Conservation (phyloP, 1,140 invertebrate genomes). For the Laupala kohalensis region DNA sequence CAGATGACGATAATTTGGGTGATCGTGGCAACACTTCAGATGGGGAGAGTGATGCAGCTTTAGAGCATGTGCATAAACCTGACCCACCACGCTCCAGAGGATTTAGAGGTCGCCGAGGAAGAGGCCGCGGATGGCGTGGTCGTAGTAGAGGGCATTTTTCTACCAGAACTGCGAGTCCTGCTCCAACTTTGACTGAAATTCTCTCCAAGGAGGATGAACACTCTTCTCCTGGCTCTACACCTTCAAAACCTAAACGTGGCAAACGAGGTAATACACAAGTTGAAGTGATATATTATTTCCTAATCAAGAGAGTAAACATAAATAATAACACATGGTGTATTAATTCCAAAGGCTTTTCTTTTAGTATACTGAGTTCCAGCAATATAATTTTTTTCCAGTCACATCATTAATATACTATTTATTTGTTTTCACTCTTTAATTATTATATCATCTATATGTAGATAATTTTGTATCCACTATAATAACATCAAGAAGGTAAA, state of each 20-base stretch:
- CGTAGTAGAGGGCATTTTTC: neutral
- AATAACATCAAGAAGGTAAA: too few species aligned
- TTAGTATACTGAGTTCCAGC: too few species aligned
- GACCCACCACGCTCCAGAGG: neutral
- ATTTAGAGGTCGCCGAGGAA: neutral
- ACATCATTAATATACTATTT: too few species aligned
- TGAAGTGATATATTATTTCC: neutral
- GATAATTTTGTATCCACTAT: too few species aligned
- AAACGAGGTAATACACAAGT: neutral
- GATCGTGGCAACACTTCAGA: neutral
- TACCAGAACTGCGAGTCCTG: neutral
- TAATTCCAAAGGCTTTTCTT: too few species aligned
- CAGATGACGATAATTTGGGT: neutral
- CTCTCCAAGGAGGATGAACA: neutral
- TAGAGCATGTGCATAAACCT: neutral
- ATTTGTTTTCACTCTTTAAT: too few species aligned
- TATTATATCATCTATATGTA: too few species aligned
- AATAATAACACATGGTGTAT: too few species aligned
- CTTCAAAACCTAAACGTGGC: neutral
- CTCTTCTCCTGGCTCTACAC: neutral
- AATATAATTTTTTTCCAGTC: too few species aligned
- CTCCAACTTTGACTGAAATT: neutral
- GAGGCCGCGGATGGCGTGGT: neutral
- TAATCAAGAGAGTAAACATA: too few species aligned
- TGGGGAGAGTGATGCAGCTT: neutral